These are phyloP conservation scores for Dicentrarchus labrax DNA, from an alignment of 2,113 vertebrate species.

Conservation along the genomic window DNA sequence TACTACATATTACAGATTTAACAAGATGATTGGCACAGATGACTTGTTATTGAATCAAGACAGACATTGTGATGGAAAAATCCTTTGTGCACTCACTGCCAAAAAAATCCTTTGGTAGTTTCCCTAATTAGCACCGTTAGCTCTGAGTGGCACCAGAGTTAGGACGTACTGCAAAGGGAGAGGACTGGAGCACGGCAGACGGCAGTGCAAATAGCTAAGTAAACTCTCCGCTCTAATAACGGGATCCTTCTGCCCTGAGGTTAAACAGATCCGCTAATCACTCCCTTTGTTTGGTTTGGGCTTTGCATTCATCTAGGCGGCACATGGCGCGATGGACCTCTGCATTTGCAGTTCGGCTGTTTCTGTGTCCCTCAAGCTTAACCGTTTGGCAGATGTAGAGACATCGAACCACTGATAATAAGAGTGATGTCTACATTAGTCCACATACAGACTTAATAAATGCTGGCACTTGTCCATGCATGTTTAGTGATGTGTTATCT, in stretches of 20 bases:
- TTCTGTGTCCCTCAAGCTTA: not conserved
- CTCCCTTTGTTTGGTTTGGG: constrained; percentile 61
- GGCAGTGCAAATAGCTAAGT: constrained; percentile 50
- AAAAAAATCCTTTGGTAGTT: constrained; percentile 29
- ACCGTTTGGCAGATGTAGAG: constrained; percentile 17
- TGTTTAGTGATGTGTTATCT: constrained; percentile 33
- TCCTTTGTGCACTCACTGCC: not conserved
- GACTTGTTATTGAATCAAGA: constrained; percentile 1
- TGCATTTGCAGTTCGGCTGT: not conserved
- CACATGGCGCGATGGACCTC: not conserved
- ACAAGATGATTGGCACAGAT: constrained; percentile 2
- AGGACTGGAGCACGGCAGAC: constrained; percentile 27
- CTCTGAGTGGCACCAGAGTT: constrained; percentile 6
- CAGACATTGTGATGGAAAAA: constrained; percentile 1
- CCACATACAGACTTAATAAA: constrained; percentile 36
- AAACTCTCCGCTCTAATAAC: constrained; percentile 61
- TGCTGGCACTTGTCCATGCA: constrained; percentile 19
- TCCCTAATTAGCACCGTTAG: constrained; percentile 57
- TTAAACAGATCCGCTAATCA: constrained; percentile 71
- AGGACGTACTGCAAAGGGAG: constrained; percentile 16
- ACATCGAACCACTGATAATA: constrained; percentile 23
- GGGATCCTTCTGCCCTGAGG: constrained; percentile 30
- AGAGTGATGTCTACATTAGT: constrained; percentile 16
- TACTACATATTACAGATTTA: not conserved
- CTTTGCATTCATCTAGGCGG: constrained; percentile 41